Base-by-base conservation (phyloP, 2,888 invertebrate genomes). In the Drosophila meridionalis region DNA sequence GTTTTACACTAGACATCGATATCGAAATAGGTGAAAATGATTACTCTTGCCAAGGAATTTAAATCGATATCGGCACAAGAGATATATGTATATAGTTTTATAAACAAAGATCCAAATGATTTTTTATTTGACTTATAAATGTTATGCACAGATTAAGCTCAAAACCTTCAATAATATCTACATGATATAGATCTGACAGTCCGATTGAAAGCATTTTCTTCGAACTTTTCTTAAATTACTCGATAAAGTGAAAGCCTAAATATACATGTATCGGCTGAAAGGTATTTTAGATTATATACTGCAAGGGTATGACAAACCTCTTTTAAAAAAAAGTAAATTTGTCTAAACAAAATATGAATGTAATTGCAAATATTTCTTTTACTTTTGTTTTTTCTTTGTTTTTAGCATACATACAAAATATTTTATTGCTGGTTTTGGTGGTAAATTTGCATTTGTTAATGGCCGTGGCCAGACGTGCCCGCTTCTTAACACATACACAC, bases 371-470 rank as follows among this genome's bases (percentile, higher is more conserved):
- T 76, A 78, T 86, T 91, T 83, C 78, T 82, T 84, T 79, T 85
- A 84, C 72, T 90, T 85, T 89, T 83, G 75, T 90, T 91, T 90
- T 91, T 91, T 91, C 89, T 91, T 91, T 91, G 91, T 92, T 91
- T 89, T 90, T 91, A 91, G 90, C 92, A 90, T 91, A 87, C 85
- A 91, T 89, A 89, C 81, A 84, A 78, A 73, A 83, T 89, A 90
- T 89, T 91, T 90, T 89, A 91, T 92, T 92, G 91, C 90, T 91
- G 91, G 91, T 92, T 91, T 90, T 92, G 92, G 92, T 91, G 89
- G 89, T 90, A 90, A 88, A 82, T 83, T 90, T 90, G 81, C 90
- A 90, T 88, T 78, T 85, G 86, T 88, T 85, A 80, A 85, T 88
- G 88, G 86, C 88, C 87, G 90, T 83, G 92, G 91, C 89, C 81